Conservation (phyloP, 37 sponge, comb jelly and placozoan species). For the Theonella swinhoei region DNA sequence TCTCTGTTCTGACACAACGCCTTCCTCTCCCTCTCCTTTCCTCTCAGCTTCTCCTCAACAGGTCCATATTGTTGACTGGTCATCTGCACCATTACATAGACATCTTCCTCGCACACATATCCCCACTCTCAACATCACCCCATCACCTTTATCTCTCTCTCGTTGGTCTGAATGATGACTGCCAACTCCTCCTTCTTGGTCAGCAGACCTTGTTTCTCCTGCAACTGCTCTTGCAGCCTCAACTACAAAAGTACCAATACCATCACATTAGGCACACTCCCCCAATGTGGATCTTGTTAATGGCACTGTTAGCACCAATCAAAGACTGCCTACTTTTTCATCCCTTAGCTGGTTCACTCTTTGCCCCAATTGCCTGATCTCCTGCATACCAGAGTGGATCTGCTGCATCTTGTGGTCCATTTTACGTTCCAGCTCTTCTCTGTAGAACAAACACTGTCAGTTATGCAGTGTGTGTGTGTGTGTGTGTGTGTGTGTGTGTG, state of each 20-base stretch:
- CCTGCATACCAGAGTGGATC: constrained; percentile 31
- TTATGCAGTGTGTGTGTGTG: no score
- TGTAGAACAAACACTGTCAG: constrained; percentile 13
- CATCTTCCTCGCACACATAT: neutral
- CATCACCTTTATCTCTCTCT: constrained; percentile 67
- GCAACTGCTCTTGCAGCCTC: constrained; percentile 60
- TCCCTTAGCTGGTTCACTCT: constrained; percentile 51
- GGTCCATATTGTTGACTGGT: constrained; percentile 23
- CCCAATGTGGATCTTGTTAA: neutral
- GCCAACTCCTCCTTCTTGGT: constrained; percentile 51
- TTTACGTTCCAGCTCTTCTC: constrained; percentile 63
- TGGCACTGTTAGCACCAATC: no score
- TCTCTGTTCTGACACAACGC: constrained; percentile 15
- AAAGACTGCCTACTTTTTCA: no score
- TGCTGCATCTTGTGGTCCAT: constrained; percentile 68
- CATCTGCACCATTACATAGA: constrained; percentile 12
- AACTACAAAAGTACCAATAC: constrained; percentile 23
- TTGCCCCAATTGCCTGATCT: constrained; percentile 47
- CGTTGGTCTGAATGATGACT: constrained; percentile 25
- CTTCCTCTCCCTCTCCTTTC: constrained; percentile 16
- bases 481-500: no score
- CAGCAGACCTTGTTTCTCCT: constrained; percentile 44
- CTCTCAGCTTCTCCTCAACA: constrained; percentile 45
- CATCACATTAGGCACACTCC: neutral
- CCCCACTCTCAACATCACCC: neutral